Evolutionary conservation across 2,888 invertebrate species (phyloP).

Genomic region (Apodemia zela): DNA sequence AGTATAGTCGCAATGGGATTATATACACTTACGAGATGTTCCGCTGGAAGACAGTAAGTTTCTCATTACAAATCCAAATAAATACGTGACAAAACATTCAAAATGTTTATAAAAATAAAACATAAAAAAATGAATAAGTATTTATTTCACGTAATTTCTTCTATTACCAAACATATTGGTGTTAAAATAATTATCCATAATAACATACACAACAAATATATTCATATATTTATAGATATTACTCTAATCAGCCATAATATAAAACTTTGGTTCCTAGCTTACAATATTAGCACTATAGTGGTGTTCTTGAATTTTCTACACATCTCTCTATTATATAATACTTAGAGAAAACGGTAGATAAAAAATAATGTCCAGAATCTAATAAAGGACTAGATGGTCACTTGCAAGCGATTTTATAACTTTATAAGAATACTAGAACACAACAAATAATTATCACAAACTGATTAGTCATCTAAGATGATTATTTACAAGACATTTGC

Average conservation of each 20-base stretch:
- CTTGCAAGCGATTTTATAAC: conserved; percentile 45
- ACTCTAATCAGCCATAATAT: conserved; percentile 60
- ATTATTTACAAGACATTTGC: conserved; percentile 57
- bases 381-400: conserved; percentile 62
- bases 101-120: conserved; percentile 31
- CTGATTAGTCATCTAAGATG: conserved; percentile 64
- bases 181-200: conserved; percentile 54
- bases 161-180: conserved; percentile 65
- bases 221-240: conserved; percentile 40
- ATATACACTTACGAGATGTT: no score
- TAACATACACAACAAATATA: conserved; percentile 62
- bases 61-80: no score
- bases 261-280: conserved; percentile 79
- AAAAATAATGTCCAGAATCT: conserved; percentile 41
- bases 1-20: no score
- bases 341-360: conserved; percentile 9
- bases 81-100: no score
- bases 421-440: conserved; percentile 41
- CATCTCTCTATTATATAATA: conserved; percentile 10
- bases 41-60: no score
- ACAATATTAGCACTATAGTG: conserved; percentile 37
- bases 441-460: conserved; percentile 62
- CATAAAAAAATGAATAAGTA: conserved; percentile 51
- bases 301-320: conserved; percentile 28
- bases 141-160: conserved; percentile 68